These are phyloP conservation scores for Rapana venosa DNA, from an alignment of 2,888 invertebrate species.

Conservation along the genomic window DNA sequence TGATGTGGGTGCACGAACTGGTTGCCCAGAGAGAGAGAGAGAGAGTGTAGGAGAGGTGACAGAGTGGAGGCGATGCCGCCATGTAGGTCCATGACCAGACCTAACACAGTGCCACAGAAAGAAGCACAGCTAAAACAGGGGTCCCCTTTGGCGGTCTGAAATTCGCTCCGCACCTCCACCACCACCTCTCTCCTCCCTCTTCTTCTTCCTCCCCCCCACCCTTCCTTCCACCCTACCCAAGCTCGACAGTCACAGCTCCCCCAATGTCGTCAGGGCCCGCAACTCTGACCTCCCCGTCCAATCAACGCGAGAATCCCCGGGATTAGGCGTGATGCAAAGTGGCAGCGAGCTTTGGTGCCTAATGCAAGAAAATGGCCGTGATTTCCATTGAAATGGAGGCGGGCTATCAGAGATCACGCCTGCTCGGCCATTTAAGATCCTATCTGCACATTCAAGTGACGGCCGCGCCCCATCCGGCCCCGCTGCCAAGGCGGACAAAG, in stretches of 20 bases:
- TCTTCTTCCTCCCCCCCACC: neutral
- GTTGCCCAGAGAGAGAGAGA: too few species aligned
- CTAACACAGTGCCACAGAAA: neutral
- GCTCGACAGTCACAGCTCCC: neutral
- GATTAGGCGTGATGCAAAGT: conserved; percentile 49
- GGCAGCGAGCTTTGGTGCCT: conserved; percentile 52
- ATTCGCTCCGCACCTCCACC: neutral
- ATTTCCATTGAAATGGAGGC: conserved; percentile 54
- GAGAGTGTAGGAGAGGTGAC: too few species aligned
- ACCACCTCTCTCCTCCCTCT: neutral
- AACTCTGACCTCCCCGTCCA: conserved; percentile 44
- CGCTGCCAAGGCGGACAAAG: conserved; percentile 43
- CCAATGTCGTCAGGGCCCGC: conserved; percentile 43
- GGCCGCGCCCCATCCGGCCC: conserved; percentile 18
- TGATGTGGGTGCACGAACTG: too few species aligned
- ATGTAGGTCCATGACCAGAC: neutral
- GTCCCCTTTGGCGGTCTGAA: neutral
- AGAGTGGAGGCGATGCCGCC: neutral
- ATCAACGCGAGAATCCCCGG: conserved; percentile 47
- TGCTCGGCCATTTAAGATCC: conserved; percentile 49
- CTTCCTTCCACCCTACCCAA: neutral
- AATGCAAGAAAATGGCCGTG: conserved; percentile 53
- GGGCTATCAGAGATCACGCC: conserved; percentile 53
- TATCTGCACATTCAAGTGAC: conserved; percentile 48
- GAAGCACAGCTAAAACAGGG: neutral